Conservation (phyloP, 2,113 vertebrate species). For the Anoura caudifer region DNA sequence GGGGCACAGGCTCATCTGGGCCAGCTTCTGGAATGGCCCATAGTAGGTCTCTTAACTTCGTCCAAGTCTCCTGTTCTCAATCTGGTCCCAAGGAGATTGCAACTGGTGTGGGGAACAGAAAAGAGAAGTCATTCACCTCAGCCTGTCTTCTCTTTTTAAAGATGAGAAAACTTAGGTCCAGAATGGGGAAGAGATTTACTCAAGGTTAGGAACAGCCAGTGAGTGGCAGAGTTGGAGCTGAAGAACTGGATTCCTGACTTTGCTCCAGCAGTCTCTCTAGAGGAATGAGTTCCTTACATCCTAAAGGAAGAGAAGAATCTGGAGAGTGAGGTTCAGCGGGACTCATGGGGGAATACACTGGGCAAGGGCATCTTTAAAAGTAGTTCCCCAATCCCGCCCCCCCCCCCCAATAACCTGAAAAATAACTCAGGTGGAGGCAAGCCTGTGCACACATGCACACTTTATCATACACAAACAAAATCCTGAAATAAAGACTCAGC, state of each 20-base stretch:
- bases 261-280: background rate
- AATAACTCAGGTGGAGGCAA: background rate
- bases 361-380: background rate
- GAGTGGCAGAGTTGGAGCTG: background rate
- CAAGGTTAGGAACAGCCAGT: background rate
- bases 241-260: background rate
- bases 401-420: background rate
- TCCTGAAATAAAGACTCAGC: background rate
- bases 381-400: background rate
- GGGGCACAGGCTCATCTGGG: background rate
- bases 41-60: background rate
- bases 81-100: background rate
- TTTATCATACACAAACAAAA: background rate
- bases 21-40: background rate
- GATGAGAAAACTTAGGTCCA: background rate
- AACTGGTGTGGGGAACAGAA: background rate
- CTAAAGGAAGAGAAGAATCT: background rate
- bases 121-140: background rate
- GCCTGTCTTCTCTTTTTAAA: conserved; percentile 13
- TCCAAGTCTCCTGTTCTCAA: background rate
- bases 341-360: background rate
- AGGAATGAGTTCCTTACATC: background rate
- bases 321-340: background rate
- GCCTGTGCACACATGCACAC: background rate
- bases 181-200: background rate